Evolutionary conservation across 1,140 invertebrate species (phyloP).

Genomic region (Drosophila nebulosa): DNA sequence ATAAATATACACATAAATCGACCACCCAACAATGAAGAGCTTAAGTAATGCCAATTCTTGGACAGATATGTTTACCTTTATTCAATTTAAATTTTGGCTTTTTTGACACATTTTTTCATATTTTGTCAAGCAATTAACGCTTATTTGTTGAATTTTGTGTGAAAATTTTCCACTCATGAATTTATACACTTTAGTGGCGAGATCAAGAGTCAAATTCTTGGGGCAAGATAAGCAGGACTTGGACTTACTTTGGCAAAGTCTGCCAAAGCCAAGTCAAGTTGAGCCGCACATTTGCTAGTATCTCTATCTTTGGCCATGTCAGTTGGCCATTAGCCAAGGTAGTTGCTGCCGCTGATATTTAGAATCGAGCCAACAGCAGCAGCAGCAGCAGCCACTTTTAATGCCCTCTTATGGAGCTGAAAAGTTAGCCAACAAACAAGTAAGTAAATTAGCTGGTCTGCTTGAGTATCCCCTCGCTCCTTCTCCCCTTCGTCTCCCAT

Average conservation of each 20-base stretch:
- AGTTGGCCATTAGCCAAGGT: conserved; percentile 74
- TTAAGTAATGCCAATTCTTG: conserved; percentile 41
- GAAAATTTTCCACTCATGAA: conserved; percentile 62
- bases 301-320: conserved; percentile 45
- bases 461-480: conserved; percentile 26
- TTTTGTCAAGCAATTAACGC: conserved; percentile 71
- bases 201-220: conserved; percentile 73
- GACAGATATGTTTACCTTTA: conserved; percentile 21
- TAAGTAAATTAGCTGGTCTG: conserved; percentile 40
- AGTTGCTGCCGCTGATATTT: conserved; percentile 18
- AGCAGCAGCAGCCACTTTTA: conserved; percentile 36
- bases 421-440: conserved; percentile 59
- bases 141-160: conserved; percentile 65
- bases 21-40: background rate
- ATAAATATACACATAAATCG: too few relatives aligned
- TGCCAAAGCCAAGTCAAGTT: conserved; percentile 41
- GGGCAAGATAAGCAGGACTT: conserved; percentile 60
- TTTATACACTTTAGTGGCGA: conserved; percentile 10
- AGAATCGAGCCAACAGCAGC: conserved; percentile 12
- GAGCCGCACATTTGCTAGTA: conserved; percentile 38
- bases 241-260: conserved; percentile 13
- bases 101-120: conserved; percentile 33
- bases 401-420: conserved; percentile 73
- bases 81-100: conserved; percentile 9
- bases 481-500: conserved; percentile 33